These are phyloP conservation scores for Julus scandinavius DNA, from an alignment of 2,888 invertebrate genomes.

Conservation along the genomic window DNA sequence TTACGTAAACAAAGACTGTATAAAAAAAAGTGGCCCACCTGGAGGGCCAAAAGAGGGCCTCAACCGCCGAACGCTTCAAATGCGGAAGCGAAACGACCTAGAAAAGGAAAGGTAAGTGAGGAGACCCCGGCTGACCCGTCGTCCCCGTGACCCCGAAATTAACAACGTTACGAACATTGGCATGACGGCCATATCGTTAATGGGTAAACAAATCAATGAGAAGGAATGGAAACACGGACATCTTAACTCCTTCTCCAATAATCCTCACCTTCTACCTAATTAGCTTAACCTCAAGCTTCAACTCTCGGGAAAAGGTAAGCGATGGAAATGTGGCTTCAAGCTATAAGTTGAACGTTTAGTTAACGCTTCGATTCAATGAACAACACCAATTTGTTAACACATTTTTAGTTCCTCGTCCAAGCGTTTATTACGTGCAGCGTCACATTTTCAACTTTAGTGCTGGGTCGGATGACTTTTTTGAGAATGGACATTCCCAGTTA, in stretches of 20 bases:
- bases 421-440: background rate
- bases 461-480: background rate
- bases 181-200: background rate
- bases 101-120: background rate
- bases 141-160: constrained; percentile 31
- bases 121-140: constrained; percentile 38
- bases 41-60: constrained; percentile 7
- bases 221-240: background rate
- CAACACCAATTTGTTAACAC: constrained; percentile 27
- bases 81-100: constrained; percentile 32
- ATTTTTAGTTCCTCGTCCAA: background rate
- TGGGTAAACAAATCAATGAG: constrained; percentile 22
- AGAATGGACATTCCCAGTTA: background rate
- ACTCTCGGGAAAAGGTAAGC: background rate
- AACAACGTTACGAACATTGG: constrained; percentile 27
- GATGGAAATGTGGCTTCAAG: background rate
- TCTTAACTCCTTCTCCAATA: background rate
- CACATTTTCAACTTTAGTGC: constrained; percentile 24
- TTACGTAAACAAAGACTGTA: background rate
- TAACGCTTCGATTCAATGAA: constrained; percentile 17
- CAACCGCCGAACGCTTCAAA: background rate
- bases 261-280: constrained; percentile 15
- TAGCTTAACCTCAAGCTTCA: background rate
- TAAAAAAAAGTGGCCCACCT: constrained; percentile 12
- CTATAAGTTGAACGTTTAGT: constrained; percentile 7